Percentiles rank a stretch among this genome's conserved stretches.
Evolutionary conservation across 1,140 invertebrate genomes (phyloP).

Genomic region (Helicoverpa armigera): DNA sequence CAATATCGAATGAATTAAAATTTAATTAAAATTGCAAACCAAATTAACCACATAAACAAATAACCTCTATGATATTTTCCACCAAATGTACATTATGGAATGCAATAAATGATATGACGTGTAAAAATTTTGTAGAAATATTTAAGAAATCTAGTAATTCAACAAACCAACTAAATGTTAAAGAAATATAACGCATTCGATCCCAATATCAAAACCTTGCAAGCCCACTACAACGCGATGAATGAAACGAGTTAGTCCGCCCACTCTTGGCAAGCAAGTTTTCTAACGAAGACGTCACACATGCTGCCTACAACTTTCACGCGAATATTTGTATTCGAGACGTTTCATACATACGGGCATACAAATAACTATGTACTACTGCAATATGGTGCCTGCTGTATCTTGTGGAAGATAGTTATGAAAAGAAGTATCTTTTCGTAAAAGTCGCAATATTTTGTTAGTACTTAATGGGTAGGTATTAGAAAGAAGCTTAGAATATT

Average conservation of each 20-base stretch:
- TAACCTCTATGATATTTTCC: no score
- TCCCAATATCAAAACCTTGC: slow-evolving; percentile 54
- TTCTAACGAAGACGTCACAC: slow-evolving; percentile 71
- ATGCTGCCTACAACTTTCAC: slow-evolving; percentile 60
- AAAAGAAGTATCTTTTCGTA: not conserved
- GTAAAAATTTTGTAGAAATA: no score
- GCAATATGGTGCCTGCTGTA: not conserved
- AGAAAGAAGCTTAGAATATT: no score
- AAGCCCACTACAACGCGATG: slow-evolving; percentile 61
- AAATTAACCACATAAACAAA: no score
- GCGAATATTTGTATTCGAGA: slow-evolving; percentile 62
- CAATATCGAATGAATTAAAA: no score
- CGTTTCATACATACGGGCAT: slow-evolving; percentile 38
- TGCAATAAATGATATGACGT: no score
- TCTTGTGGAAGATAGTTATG: slow-evolving; percentile 7
- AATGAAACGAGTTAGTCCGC: slow-evolving; percentile 71
- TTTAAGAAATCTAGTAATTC: no score
- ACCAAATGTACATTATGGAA: no score
- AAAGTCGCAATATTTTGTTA: no score
- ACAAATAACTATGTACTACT: slow-evolving; percentile 9
- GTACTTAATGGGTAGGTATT: no score
- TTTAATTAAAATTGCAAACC: no score
- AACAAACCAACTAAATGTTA: no score
- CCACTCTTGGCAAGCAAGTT: slow-evolving; percentile 66
- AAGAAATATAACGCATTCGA: not conserved